phyloP scores from a whole-genome alignment of 2,113 vertebrate species.

The Conger conger region DNA sequence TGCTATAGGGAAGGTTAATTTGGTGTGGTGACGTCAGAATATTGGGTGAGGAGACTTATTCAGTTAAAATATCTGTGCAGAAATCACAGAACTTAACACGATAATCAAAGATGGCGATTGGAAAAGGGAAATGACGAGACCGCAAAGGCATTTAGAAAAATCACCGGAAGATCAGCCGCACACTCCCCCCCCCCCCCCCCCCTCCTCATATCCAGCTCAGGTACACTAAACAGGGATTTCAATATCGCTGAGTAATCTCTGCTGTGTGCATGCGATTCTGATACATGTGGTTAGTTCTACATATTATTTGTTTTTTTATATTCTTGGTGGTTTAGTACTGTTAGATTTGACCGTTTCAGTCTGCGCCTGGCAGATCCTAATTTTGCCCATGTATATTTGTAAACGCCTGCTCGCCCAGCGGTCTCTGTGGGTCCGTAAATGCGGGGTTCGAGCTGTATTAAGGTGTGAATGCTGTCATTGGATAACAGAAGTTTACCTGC shows the following conservation, averaged over 20 bases:
- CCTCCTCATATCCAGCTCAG: background rate
- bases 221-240: background rate
- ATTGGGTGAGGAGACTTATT: background rate
- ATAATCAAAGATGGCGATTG: background rate
- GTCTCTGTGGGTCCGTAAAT: constrained; percentile 1
- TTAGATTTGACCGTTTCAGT: constrained; percentile 18
- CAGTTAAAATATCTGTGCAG: background rate
- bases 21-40: background rate
- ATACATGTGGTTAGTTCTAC: background rate
- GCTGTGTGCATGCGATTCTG: background rate
- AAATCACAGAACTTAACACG: background rate
- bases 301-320: background rate
- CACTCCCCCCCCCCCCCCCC: too few relatives aligned
- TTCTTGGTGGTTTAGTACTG: constrained; percentile 23
- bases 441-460: constrained; percentile 36
- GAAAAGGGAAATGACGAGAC: background rate
- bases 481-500: constrained; percentile 61
- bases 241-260: background rate
- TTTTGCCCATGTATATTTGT: background rate
- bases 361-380: background rate
- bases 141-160: background rate
- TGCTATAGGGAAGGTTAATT: background rate
- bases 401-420: background rate
- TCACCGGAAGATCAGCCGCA: too few relatives aligned
- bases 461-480: constrained; percentile 58